Base-by-base conservation (phyloP, 2,797 vertebrate species). In the Varecia variegata region DNA sequence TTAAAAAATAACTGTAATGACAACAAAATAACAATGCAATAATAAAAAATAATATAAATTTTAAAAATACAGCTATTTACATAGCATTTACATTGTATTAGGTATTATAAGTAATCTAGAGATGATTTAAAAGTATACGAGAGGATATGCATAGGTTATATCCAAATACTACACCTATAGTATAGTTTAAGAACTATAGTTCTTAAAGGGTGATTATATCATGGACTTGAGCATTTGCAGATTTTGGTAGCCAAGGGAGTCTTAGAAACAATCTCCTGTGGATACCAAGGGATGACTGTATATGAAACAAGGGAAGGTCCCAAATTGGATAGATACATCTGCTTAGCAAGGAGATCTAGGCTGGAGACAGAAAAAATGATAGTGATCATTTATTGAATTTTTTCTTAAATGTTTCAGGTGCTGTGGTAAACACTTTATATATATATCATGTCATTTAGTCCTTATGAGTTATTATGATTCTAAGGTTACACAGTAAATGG, bases 341-440 rank as follows among this genome's bases (percentile, higher is more conserved):
- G 60, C n/a, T 83, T 54, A 82, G 58, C 60, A 88, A 90, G 54
- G 30, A 58, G 50, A 45, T 82, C 12, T 65, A 90, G 50, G 52
- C 45, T 93, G 30, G 82, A 71, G 54, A 85, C 30, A 68, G 13
- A 84, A n/a, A 70, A 93, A 93, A 84, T 88, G 40, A 93, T 60
- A 88, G 52, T 79, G 56, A 73, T 58, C 50, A 52, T 45, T 92
- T 88, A 81, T 8, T 77, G 47, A 56, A 43, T 23, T 91, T 97
- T 86, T 93, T n/a, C 68, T 93, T 96, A 92, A 94, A 82, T 83
- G 27, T 79, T 35, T 95, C 65, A 50, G 56, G 6, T 38, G 38
- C 43, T 79, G 32, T 85, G 40, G 32, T 70, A 93, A 73, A 84
- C 54, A 84, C 43, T 56, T 88, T 82, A 67, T 91, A 15, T 35